Evolutionary conservation across 2,888 invertebrate genomes (phyloP), one percentile per base, ranked within the genome.

Genomic region (Theretra japonica): DNA sequence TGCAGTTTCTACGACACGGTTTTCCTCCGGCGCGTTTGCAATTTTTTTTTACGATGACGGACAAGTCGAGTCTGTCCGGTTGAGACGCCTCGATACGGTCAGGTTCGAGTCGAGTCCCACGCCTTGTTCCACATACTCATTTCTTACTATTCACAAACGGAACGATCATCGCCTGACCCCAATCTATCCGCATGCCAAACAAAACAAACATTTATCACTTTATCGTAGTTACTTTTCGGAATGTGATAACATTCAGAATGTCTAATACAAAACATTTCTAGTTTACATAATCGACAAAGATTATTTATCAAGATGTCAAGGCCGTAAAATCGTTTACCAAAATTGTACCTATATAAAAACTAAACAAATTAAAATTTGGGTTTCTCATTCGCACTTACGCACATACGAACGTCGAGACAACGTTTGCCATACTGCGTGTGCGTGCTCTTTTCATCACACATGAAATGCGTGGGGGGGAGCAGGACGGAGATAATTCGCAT

Each of bases 381-480:
- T 92, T 92, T 91, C 91, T 90, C 88, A 91, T 93, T 93, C 89
- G 92, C 91, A 91, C 90, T 92, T 91, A 91, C 90, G 88, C 92
- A 90, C 86, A 86, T 86, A 88, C 83, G 83, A 89, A 88, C 89
- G 88, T 90, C 88, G 85, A 89, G 89, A 88, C 87, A 90, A 87
- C 86, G 82, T 88, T 88, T 83, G 84, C 86, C 84, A 84, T 88
- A 83, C 83, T 81, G 84, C 82, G 72, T 80, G 81, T 77, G 84
- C 81, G 81, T 74, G 81, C 90, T 89, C 88, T 84, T 81, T 92
- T 86, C 83, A 75, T 70, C 81, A 71, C 79, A 73, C 76, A 75
- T 75, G 75, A 73, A 74, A 70, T 74, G 76, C 74, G 81, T 84
- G 82, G 78, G 91, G 83, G 89, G 79, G 88, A 94, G 88, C 78